Evolutionary conservation across 1,140 invertebrate genomes (phyloP), one percentile per base, ranked within the genome.

Genomic region (Aphaenogaster rudis): DNA sequence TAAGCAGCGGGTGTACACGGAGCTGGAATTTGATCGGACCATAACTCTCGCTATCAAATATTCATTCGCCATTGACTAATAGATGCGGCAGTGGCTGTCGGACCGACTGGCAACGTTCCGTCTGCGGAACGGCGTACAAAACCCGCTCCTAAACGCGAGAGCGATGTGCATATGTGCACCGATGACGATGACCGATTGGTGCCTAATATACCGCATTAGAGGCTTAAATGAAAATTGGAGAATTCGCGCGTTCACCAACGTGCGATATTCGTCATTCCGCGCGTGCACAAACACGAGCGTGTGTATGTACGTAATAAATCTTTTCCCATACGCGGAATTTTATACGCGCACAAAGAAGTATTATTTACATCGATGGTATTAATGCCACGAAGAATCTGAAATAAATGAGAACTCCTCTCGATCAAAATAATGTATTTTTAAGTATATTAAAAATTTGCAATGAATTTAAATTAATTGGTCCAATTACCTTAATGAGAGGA

Each of bases 21-120:
- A 88, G 85, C 64, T 88, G 85, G 91, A 92, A 92, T 94, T 94
- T 93, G 93, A 94, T 94, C 90, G 91, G 88, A 77, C 90, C 81
- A 92, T 94, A 94, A 94, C 93, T 93, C 91, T 92, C 84, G 80
- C 86, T 86, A 94, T 94, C 91, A 94, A 94, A 93, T 92, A 94
- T 94, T 94, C 92, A 94, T 91, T 88, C 86, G 52, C 86, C 87
- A 93, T 93, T 94, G 92, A 93, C 93, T 93, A 94, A 94, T 93
- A 94, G 91, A 93, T 92, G 88, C 84, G 88, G 86, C 81, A 87
- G 91, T 88, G 86, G 89, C 89, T 91, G 93, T 93, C 87, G 90
- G 91, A 50, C 84, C 90, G 71, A 63, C 59, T 64, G 64, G 57
- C 50, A 82, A 79, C 77, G 39, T 82, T 59, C 69, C 78, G 42